These are phyloP conservation scores for Tuta absoluta DNA, from an alignment of 2,888 invertebrate species.

Conservation along the genomic window DNA sequence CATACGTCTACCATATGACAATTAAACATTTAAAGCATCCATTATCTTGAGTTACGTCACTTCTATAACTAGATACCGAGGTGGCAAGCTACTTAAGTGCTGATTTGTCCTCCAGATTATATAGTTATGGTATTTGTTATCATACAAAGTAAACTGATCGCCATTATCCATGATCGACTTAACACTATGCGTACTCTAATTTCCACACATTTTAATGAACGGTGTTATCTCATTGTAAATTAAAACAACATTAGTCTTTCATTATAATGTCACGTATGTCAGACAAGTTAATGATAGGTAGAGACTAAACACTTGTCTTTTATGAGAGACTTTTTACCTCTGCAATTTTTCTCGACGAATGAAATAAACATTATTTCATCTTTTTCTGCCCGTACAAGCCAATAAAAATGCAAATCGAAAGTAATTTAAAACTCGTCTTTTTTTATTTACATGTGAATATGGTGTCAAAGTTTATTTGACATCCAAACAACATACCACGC, in stretches of 20 bases:
- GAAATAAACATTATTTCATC: constrained; percentile 27
- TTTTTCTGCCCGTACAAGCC: constrained; percentile 23
- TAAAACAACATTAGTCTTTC: constrained; percentile 19
- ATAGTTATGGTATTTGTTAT: constrained; percentile 35
- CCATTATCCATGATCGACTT: constrained; percentile 29
- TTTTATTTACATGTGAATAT: constrained; percentile 7
- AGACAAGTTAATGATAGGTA: constrained; percentile 8
- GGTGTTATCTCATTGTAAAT: too few species aligned
- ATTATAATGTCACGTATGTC: constrained; percentile 12
- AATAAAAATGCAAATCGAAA: constrained; percentile 34
- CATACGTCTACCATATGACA: constrained; percentile 35
- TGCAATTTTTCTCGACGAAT: constrained; percentile 29
- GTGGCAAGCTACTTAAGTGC: constrained; percentile 19
- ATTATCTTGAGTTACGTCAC: constrained; percentile 39
- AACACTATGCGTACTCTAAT: too few species aligned
- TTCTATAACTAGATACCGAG: too few species aligned
- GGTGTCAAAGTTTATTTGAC: constrained; percentile 13
- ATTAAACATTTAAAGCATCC: constrained; percentile 28
- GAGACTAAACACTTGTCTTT: constrained; percentile 25
- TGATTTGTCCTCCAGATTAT: background rate
- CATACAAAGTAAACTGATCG: constrained; percentile 34
- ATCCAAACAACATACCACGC: background rate
- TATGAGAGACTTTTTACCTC: constrained; percentile 25
- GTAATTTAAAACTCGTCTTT: constrained; percentile 24
- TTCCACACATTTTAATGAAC: too few species aligned